A percentile compares a stretch with the other conserved stretches of the same genome.
Evolutionary conservation across 2,797 vertebrate species (phyloP).

Genomic region (Halcyon badia): DNA sequence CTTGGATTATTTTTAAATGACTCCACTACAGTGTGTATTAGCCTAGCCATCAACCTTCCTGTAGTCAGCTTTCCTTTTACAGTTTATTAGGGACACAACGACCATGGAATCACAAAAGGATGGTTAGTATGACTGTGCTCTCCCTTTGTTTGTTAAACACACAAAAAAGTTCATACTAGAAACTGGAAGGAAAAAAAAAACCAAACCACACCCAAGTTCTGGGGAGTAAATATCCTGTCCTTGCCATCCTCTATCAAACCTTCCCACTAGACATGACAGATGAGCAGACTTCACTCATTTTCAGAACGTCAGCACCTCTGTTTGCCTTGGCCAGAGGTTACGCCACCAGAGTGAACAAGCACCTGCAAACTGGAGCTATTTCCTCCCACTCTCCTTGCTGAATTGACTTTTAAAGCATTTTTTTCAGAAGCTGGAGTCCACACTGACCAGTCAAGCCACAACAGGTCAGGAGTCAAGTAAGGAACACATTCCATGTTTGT

Average conservation of each 20-base stretch:
- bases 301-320: fast-evolving
- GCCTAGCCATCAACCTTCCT: slow-evolving; percentile 22
- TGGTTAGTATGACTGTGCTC: background rate
- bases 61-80: slow-evolving; percentile 11
- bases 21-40: slow-evolving; percentile 34
- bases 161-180: background rate
- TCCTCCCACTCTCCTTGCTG: background rate
- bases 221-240: background rate
- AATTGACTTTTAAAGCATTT: background rate
- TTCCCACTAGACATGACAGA: fast-evolving
- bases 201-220: background rate
- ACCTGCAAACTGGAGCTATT: background rate
- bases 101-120: background rate
- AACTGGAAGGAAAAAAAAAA: background rate
- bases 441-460: background rate
- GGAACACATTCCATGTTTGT: fast-evolving
- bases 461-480: background rate
- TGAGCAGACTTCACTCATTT: background rate
- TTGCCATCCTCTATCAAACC: background rate
- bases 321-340: background rate
- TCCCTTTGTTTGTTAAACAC: background rate
- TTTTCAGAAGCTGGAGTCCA: background rate
- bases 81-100: slow-evolving; percentile 34
- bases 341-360: fast-evolving
- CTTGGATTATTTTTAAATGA: slow-evolving; percentile 64